These are phyloP conservation scores for Galaxias olidus DNA, from an alignment of 2,797 vertebrate genomes.

Conservation along the genomic window DNA sequence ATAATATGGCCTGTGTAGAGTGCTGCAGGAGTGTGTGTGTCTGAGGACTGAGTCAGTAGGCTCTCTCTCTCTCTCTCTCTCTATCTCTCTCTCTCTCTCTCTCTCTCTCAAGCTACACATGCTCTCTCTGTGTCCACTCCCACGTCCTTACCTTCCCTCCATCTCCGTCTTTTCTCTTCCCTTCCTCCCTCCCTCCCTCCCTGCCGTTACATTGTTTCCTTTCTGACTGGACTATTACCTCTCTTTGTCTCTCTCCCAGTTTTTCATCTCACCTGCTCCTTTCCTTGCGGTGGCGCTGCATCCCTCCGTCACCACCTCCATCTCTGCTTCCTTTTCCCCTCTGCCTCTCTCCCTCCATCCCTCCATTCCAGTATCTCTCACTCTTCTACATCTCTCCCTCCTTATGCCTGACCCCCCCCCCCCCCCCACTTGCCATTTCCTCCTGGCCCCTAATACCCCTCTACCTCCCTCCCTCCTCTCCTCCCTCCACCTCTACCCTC, in stretches of 20 bases:
- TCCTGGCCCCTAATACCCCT: constrained; percentile 14
- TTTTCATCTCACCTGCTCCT: background rate
- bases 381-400: background rate
- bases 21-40: too few species aligned
- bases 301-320: too few species aligned
- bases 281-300: too few species aligned
- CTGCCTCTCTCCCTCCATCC: constrained; percentile 21
- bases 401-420: too few species aligned
- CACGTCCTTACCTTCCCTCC: background rate
- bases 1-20: too few species aligned
- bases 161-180: background rate
- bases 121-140: too few species aligned
- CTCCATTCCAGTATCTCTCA: constrained; percentile 13
- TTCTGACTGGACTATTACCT: background rate
- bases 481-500: background rate
- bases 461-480: constrained; percentile 20
- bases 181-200: background rate
- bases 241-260: background rate
- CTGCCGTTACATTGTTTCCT: too few species aligned
- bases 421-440: constrained; percentile 2
- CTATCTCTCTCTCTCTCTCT: constrained; percentile 11
- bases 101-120: background rate
- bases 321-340: background rate
- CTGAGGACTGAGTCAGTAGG: too few species aligned
- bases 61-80: constrained; percentile 17